Evolutionary conservation across 2,113 vertebrate genomes (phyloP).

Genomic region (Sphaerodactylus townsendi): DNA sequence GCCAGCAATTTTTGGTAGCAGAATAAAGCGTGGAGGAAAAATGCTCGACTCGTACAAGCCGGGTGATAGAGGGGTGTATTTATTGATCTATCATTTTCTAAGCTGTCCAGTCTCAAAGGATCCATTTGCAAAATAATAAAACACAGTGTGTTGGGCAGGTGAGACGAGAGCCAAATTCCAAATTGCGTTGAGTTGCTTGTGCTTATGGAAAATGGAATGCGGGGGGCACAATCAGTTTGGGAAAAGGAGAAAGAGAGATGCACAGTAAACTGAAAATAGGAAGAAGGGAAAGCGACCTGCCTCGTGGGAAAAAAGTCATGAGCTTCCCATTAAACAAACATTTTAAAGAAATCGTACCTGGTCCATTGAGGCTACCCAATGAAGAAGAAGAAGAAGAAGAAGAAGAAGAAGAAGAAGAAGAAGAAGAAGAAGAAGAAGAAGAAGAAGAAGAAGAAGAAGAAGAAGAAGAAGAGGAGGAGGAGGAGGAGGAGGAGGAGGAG

Average conservation of each 20-base stretch:
- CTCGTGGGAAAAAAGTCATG: background rate
- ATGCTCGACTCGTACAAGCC: background rate
- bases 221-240: background rate
- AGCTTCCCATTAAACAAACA: too few species aligned
- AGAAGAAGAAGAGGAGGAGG: too few species aligned
- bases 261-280: background rate
- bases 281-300: too few species aligned
- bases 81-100: background rate
- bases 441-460: too few species aligned
- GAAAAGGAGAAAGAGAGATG: background rate
- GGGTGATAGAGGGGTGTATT: too few species aligned
- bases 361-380: too few species aligned
- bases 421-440: too few species aligned
- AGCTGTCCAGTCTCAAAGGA: background rate
- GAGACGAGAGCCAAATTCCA: background rate
- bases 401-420: too few species aligned
- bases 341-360: too few species aligned
- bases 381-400: too few species aligned
- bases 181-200: background rate
- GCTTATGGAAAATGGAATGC: background rate
- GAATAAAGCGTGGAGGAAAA: background rate
- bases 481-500: too few species aligned
- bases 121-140: background rate
- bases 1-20: background rate
- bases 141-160: background rate